Evolutionary conservation across 2,113 vertebrate genomes (phyloP).

Genomic region (Nesoenas mayeri): DNA sequence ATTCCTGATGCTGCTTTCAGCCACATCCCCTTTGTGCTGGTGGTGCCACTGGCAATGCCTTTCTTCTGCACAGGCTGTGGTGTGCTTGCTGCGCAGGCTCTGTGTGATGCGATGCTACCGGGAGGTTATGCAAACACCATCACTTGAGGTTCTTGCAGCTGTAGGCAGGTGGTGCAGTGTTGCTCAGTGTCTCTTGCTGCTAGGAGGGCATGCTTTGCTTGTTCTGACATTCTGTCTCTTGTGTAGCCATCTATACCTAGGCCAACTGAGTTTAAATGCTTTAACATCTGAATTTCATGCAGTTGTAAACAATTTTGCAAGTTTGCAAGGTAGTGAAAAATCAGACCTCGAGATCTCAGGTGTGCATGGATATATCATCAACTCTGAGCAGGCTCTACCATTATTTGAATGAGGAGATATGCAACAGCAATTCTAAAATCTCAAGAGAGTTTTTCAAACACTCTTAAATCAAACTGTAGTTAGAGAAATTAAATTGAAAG

Average conservation of each 20-base stretch:
- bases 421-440: constrained; percentile 3
- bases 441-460: not conserved
- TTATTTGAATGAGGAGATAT: not conserved
- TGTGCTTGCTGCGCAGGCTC: not conserved
- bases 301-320: not conserved
- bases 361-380: not conserved
- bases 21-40: not conserved
- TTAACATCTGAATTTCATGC: not conserved
- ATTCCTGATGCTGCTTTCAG: not conserved
- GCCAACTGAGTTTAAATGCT: not conserved
- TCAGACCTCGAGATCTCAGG: not conserved
- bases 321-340: not conserved
- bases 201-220: not conserved
- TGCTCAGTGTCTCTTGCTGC: not conserved
- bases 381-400: not conserved
- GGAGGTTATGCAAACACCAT: accelerated
- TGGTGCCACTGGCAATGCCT: not conserved
- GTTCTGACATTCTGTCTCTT: not conserved
- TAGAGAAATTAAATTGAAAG: not conserved
- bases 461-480: not conserved
- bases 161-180: not conserved
- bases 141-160: not conserved
- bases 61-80: not conserved
- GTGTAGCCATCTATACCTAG: not conserved
- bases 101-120: not conserved